phyloP scores from a whole-genome alignment of 2,888 invertebrate genomes.

The Eueremaeus valkanovi region DNA sequence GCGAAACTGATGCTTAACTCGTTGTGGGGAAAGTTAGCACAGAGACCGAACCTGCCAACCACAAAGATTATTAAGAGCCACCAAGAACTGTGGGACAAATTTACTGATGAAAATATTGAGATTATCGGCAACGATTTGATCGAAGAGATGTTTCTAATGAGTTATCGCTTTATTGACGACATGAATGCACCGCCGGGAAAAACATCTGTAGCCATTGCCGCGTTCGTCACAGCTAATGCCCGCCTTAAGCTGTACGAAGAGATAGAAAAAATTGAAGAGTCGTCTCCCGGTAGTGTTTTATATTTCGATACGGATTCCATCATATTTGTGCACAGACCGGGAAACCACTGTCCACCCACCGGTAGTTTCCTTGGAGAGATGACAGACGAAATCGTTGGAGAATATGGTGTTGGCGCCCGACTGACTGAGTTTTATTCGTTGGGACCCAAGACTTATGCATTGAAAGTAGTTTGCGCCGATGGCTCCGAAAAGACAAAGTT shows the following conservation, averaged over 20 bases:
- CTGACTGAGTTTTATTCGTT: constrained; percentile 51
- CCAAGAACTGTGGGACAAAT: not conserved
- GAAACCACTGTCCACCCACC: constrained; percentile 44
- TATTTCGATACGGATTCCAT: constrained; percentile 53
- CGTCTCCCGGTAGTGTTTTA: constrained; percentile 39
- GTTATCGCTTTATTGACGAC: not conserved
- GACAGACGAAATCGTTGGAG: constrained; percentile 50
- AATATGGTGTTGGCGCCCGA: constrained; percentile 47
- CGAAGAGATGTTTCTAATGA: not conserved
- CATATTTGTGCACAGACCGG: constrained; percentile 48
- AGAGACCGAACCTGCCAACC: constrained; percentile 20
- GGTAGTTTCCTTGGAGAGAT: constrained; percentile 49
- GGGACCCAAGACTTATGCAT: constrained; percentile 52
- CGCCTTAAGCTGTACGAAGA: not conserved
- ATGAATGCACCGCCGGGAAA: not conserved
- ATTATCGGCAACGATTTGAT: not conserved
- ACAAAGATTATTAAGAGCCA: not conserved
- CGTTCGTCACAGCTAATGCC: not conserved
- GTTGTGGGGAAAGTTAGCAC: not conserved
- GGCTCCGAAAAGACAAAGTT: not conserved
- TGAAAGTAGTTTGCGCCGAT: constrained; percentile 43
- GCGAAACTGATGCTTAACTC: not conserved
- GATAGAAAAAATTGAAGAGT: not conserved
- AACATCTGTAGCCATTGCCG: not conserved
- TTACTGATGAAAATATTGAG: not conserved